These are phyloP conservation scores for Calameuta filiformis DNA, from an alignment of 2,888 invertebrate genomes.

Conservation along the genomic window DNA sequence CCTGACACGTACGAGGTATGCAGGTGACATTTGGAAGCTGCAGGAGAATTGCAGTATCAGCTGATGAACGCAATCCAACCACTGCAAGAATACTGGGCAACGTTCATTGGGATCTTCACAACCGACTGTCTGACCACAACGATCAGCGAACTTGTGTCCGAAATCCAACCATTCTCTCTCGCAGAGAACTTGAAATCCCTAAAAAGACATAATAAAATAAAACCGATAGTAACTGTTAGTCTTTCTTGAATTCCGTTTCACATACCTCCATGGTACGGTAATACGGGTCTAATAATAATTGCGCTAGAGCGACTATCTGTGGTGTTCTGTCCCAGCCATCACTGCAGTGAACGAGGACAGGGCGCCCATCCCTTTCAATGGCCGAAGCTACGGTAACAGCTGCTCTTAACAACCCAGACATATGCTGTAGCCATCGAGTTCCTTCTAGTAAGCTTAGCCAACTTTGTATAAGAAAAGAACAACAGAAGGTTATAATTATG, in stretches of 20 bases:
- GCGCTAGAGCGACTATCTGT: constrained; percentile 93
- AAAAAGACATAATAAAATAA: constrained; percentile 32
- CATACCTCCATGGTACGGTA: constrained; percentile 91
- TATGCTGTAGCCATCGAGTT: constrained; percentile 92
- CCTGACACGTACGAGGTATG: constrained; percentile 81
- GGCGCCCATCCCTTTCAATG: constrained; percentile 83
- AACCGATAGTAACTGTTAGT: constrained; percentile 3
- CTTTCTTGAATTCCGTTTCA: constrained; percentile 7
- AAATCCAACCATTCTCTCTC: constrained; percentile 98
- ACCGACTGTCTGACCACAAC: constrained; percentile 86
- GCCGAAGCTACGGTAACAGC: constrained; percentile 84
- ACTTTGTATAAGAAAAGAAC: constrained; percentile 66
- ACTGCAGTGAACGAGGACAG: constrained; percentile 96
- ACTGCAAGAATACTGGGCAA: constrained; percentile 97
- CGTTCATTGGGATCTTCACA: constrained; percentile 93
- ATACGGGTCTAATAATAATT: constrained; percentile 92
- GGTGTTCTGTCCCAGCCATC: constrained; percentile 99
- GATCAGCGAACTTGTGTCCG: constrained; percentile 98
- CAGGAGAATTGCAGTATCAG: constrained; percentile 88
- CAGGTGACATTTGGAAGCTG: constrained; percentile 94
- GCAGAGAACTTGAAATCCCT: constrained; percentile 94
- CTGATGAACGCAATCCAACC: constrained; percentile 97
- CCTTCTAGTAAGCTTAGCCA: constrained; percentile 91
- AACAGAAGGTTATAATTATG: background rate
- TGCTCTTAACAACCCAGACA: constrained; percentile 85